A percentile compares a stretch with the other conserved stretches of the same genome.
Conservation (phyloP, 2,113 vertebrate species). For the Rhea americana region DNA sequence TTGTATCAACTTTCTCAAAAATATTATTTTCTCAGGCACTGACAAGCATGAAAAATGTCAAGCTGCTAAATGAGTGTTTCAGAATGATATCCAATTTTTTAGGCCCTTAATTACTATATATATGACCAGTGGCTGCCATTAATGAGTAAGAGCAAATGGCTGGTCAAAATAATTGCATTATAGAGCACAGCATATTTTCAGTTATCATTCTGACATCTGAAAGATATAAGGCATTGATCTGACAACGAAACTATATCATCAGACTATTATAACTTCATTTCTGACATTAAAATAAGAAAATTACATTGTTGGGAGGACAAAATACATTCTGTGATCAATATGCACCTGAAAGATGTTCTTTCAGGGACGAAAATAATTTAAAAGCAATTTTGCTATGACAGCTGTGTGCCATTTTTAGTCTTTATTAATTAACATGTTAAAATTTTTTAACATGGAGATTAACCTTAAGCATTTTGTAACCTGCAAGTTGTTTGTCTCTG, state of each 20-base stretch:
- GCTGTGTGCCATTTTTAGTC: not conserved
- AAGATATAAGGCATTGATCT: slow-evolving; percentile 40
- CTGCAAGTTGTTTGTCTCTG: not conserved
- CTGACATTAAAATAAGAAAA: slow-evolving; percentile 30
- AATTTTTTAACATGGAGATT: not conserved
- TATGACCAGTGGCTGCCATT: not conserved
- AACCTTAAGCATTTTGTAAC: not conserved
- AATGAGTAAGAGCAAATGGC: not conserved
- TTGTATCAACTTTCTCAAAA: not conserved
- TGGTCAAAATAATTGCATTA: slow-evolving; percentile 21
- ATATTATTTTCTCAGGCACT: not conserved
- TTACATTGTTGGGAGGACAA: not conserved
- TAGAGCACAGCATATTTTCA: not conserved
- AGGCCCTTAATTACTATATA: not conserved
- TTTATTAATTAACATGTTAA: not conserved
- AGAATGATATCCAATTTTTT: not conserved
- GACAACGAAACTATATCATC: slow-evolving; percentile 22
- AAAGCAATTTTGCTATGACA: not conserved
- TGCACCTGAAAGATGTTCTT: not conserved
- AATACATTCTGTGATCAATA: slow-evolving; percentile 10
- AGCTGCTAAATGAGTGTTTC: not conserved
- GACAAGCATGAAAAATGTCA: not conserved
- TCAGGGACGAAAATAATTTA: not conserved
- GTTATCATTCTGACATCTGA: slow-evolving; percentile 32
- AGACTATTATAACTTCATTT: slow-evolving; percentile 1